phyloP scores from a whole-genome alignment of 2,113 vertebrate genomes.

The Pteropus alecto region DNA sequence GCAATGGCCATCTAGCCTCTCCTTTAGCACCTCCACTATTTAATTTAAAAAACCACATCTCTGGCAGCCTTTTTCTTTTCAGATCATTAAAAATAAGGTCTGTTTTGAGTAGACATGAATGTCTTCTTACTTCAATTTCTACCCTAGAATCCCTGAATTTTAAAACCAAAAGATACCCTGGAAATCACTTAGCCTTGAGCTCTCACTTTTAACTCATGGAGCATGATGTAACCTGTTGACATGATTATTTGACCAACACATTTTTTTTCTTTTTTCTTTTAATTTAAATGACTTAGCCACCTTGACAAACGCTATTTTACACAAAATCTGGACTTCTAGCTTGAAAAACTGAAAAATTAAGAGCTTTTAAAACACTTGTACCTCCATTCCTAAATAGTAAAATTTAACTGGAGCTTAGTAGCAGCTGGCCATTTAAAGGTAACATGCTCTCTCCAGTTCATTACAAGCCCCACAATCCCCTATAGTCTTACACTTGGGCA shows the following conservation, averaged over 20 bases:
- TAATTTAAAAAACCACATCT: background rate
- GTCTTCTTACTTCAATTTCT: background rate
- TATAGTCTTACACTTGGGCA: background rate
- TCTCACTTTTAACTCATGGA: background rate
- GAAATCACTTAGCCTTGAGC: background rate
- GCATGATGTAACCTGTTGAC: background rate
- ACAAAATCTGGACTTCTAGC: background rate
- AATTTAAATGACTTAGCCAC: background rate
- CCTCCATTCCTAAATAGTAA: background rate
- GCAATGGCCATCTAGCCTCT: background rate
- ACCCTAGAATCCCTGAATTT: background rate
- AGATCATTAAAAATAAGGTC: background rate
- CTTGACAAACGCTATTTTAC: background rate
- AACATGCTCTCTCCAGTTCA: background rate
- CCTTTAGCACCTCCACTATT: background rate
- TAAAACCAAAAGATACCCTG: background rate
- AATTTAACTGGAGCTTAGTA: background rate
- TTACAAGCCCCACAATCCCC: background rate
- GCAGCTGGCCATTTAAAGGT: background rate
- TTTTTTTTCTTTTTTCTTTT: background rate
- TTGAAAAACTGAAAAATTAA: slow-evolving; percentile 2
- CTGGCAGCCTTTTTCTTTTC: background rate
- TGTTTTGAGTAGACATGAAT: background rate
- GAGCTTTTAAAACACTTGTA: background rate
- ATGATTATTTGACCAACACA: background rate